Percentiles rank a stretch among this genome's conserved stretches.
Conservation (phyloP, 2,113 vertebrate species). For the Piaya cayana region DNA sequence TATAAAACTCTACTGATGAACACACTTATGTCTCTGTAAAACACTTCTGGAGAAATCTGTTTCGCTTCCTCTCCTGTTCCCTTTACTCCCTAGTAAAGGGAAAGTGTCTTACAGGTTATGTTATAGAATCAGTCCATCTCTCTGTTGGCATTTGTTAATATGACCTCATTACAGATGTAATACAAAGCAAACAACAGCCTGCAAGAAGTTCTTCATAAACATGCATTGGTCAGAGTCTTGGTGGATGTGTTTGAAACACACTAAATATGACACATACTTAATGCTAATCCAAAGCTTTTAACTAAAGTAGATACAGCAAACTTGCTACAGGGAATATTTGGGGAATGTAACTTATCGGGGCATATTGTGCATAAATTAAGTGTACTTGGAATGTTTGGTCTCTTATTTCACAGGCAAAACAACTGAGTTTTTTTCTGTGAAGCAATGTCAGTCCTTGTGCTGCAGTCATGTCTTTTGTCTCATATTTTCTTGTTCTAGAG, state of each 20-base stretch:
- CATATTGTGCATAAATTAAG: slow-evolving; percentile 8
- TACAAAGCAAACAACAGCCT: not conserved
- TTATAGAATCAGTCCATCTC: not conserved
- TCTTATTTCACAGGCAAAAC: slow-evolving; percentile 2
- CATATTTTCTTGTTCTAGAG: not conserved
- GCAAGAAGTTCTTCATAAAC: not conserved
- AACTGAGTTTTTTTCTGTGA: not conserved
- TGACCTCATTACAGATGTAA: not conserved
- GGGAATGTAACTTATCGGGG: slow-evolving; percentile 22
- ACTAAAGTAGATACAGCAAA: slow-evolving; percentile 21
- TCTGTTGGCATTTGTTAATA: not conserved
- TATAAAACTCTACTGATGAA: not conserved
- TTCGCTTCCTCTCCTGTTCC: not conserved
- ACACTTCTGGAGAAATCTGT: not conserved
- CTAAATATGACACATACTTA: not conserved
- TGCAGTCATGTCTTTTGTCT: slow-evolving; percentile 28
- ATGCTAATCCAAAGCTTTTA: slow-evolving; percentile 46
- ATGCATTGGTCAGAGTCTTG: not conserved
- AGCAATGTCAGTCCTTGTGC: not conserved
- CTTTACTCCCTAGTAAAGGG: not conserved
- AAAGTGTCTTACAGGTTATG: not conserved
- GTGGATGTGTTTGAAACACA: slow-evolving; percentile 10
- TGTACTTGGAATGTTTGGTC: not conserved
- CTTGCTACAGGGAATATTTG: slow-evolving; percentile 44
- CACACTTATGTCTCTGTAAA: not conserved